phyloP scores from a whole-genome alignment of 2,797 vertebrate genomes.

The Xerus rutilus region DNA sequence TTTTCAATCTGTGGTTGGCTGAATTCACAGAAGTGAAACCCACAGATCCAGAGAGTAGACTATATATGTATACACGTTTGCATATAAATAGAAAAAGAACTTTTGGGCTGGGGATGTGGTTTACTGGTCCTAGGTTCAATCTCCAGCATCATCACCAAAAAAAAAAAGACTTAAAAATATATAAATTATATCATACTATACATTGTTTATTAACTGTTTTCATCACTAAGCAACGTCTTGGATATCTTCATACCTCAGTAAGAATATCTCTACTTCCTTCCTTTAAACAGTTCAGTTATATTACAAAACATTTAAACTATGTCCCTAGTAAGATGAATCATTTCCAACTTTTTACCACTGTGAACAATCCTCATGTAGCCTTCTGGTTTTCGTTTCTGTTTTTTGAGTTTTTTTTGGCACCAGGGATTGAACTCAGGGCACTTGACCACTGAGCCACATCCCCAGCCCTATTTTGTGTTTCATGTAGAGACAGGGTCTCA shows the following conservation, averaged over 20 bases:
- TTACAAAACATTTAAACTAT: neutral
- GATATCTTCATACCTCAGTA: neutral
- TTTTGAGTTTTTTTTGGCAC: no score
- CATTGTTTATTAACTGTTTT: neutral
- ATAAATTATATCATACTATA: neutral
- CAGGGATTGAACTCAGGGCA: no score
- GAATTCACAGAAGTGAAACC: neutral
- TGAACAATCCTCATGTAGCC: neutral
- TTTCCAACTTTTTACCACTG: neutral
- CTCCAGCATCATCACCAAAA: neutral
- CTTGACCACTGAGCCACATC: no score
- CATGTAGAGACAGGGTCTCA: no score
- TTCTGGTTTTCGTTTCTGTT: neutral
- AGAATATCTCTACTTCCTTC: neutral
- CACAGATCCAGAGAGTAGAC: neutral
- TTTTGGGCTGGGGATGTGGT: neutral
- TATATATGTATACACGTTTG: neutral
- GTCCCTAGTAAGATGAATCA: neutral
- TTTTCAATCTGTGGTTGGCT: neutral
- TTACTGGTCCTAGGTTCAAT: neutral
- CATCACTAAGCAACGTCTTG: neutral
- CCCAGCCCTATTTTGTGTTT: no score
- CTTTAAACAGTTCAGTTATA: neutral
- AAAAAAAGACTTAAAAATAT: neutral
- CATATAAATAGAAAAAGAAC: neutral